Conservation (phyloP, 2,113 vertebrate genomes). For the Oostethus manadensis region DNA sequence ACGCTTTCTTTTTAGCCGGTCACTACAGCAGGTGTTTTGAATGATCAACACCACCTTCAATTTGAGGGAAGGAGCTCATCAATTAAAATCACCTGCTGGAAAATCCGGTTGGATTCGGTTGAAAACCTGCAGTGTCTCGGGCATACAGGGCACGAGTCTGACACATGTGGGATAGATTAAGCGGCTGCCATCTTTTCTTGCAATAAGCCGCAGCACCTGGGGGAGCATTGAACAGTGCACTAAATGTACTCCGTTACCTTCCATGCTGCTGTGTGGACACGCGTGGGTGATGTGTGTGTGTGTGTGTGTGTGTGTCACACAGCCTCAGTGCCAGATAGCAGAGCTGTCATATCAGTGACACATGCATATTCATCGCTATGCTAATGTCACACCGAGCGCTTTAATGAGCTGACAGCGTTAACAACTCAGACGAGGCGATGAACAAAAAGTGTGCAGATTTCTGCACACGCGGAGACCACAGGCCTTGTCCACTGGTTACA, state of each 20-base stretch:
- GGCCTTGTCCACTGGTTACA: background rate
- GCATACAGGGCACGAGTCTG: too few relatives aligned
- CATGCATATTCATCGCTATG: constrained; percentile 60
- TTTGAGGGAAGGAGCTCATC: too few relatives aligned
- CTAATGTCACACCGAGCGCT: constrained; percentile 32
- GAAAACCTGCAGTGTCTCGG: too few relatives aligned
- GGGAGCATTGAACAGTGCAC: constrained; percentile 2
- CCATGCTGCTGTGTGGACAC: background rate
- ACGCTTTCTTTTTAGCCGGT: too few relatives aligned
- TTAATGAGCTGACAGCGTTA: constrained; percentile 52
- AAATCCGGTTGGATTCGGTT: too few relatives aligned
- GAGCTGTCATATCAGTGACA: constrained; percentile 53
- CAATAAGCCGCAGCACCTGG: background rate
- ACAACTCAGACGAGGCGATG: constrained; percentile 38
- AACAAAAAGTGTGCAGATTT: constrained; percentile 34
- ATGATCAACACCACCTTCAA: too few relatives aligned
- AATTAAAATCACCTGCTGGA: too few relatives aligned
- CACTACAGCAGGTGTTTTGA: too few relatives aligned
- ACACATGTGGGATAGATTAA: too few relatives aligned
- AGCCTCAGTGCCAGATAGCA: constrained; percentile 37
- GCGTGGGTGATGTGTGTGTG: constrained; percentile 12
- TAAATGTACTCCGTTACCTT: constrained; percentile 1
- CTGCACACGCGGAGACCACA: constrained; percentile 9
- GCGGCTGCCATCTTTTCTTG: background rate
- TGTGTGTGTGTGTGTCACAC: constrained; percentile 48